A percentile compares a stretch with the other conserved stretches of the same genome.
phyloP scores from a whole-genome alignment of 1,140 invertebrate species.

The Mactra quadrangularis region DNA sequence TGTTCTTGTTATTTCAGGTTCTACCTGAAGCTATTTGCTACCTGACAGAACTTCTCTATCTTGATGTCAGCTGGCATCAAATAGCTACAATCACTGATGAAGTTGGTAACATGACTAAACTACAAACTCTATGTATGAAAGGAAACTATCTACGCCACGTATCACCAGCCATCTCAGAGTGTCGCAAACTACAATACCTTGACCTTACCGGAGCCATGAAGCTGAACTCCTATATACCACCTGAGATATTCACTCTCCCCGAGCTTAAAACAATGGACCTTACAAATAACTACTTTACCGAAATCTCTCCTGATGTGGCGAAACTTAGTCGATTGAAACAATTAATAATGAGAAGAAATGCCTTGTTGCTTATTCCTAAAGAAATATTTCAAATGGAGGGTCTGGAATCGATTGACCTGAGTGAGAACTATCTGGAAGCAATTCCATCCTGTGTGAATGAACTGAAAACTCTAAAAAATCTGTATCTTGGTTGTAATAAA shows the following conservation, averaged over 20 bases:
- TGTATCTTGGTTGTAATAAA: constrained; percentile 75
- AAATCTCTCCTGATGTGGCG: constrained; percentile 75
- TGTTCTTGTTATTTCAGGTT: too few species aligned
- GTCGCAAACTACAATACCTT: constrained; percentile 70
- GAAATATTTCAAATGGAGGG: constrained; percentile 77
- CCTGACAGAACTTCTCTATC: constrained; percentile 68
- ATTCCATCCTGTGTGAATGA: constrained; percentile 71
- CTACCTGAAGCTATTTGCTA: constrained; percentile 74
- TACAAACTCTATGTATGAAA: constrained; percentile 73
- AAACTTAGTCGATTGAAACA: constrained; percentile 74
- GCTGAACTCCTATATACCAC: constrained; percentile 75
- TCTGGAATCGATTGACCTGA: constrained; percentile 77
- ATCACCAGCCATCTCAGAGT: constrained; percentile 71
- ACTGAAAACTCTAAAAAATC: constrained; percentile 70
- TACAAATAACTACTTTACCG: constrained; percentile 79
- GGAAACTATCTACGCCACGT: constrained; percentile 78
- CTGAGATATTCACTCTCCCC: constrained; percentile 73
- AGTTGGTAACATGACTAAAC: constrained; percentile 72
- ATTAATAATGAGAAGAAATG: constrained; percentile 78
- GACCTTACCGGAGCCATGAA: constrained; percentile 79
- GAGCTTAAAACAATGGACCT: constrained; percentile 76
- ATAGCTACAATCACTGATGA: constrained; percentile 76
- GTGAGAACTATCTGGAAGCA: constrained; percentile 78
- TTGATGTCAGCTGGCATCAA: constrained; percentile 80
- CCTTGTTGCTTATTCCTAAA: constrained; percentile 75